Evolutionary conservation across 2,888 invertebrate genomes (phyloP).

Genomic region (Amphiduros pacificus): DNA sequence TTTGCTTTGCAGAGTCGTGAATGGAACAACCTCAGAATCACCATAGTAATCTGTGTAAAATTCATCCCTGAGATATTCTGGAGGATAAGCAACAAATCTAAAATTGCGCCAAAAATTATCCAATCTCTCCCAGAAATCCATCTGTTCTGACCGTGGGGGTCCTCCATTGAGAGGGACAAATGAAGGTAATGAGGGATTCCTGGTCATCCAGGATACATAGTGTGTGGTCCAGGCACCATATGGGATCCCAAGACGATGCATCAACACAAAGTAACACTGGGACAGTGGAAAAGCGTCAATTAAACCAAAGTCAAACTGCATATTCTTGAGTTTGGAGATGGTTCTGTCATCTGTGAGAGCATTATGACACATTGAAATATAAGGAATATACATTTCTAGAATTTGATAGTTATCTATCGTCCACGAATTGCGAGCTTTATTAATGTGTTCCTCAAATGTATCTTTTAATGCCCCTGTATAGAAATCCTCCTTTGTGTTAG

Average conservation of each 20-base stretch:
- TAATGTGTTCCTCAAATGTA: no score
- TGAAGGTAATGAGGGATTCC: constrained; percentile 23
- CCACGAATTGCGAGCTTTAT: no score
- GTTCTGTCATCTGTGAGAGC: constrained; percentile 18
- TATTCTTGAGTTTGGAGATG: background rate
- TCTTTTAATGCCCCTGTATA: no score
- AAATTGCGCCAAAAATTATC: constrained; percentile 15
- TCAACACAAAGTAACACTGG: constrained; percentile 18
- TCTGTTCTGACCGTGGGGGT: constrained; percentile 10
- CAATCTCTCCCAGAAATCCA: constrained; percentile 25
- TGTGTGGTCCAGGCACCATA: constrained; percentile 16
- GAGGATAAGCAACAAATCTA: constrained; percentile 14
- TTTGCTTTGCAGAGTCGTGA: constrained; percentile 10
- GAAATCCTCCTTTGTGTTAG: no score
- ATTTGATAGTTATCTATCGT: no score
- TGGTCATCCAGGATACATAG: constrained; percentile 26
- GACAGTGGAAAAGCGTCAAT: constrained; percentile 19
- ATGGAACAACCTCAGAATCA: background rate
- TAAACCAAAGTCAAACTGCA: constrained; percentile 20
- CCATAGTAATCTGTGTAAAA: constrained; percentile 16
- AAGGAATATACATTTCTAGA: no score
- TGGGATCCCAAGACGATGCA: constrained; percentile 22
- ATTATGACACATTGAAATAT: no score
- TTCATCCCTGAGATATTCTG: constrained; percentile 16
- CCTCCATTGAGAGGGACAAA: constrained; percentile 20